Base-by-base conservation (phyloP, 2,888 invertebrate species). In the Bombyx huttoni region DNA sequence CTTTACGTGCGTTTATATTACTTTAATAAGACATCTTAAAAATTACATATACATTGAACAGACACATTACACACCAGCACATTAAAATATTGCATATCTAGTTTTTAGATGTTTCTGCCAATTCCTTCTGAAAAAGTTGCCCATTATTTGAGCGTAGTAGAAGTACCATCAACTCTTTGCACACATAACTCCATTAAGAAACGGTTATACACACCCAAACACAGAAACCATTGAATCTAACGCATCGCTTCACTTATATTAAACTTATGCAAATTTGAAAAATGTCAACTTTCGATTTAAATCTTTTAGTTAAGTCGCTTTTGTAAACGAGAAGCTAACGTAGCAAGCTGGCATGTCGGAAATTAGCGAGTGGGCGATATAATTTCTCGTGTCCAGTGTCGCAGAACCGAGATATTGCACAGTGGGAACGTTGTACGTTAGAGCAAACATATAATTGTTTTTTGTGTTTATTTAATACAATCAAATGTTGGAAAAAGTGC, bases 321-420 rank as follows among this genome's bases (percentile, higher is more conserved):
- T 24, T 24, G 24, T 40, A 7, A 5, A 7, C 7, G 40, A 40
- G 40, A 40, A 40, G 40, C 40, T 40, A 40, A 6, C 24, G 13
- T 33, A 49, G 34, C 33, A 12, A 49, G 13, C 34, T 34, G 34
- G 40, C 40, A 40, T 40, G 40, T 40, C 40, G 59, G 57, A 57
- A 60, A 61, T 59, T 64, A 58, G 55, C 58, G 55, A 56, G 56
- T 56, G 54, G 52, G 58, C 61, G 58, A 58, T 63, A 67, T 74
- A 76, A 81, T 86, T 86, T 84, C 84, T 68, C 78, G 67, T 77
- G 75, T 61, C 68, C 80, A 82, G 64, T 75, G 73, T 74, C 62
- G 81, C 80, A 83, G 79, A 88, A 86, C 86, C 78, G 73, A 72
- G 65, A 73, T 63, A 57, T 59, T 58, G 68, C 78, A 73, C 69